Conservation (phyloP, 2,888 invertebrate species). For the Cataglyphis albicans region DNA sequence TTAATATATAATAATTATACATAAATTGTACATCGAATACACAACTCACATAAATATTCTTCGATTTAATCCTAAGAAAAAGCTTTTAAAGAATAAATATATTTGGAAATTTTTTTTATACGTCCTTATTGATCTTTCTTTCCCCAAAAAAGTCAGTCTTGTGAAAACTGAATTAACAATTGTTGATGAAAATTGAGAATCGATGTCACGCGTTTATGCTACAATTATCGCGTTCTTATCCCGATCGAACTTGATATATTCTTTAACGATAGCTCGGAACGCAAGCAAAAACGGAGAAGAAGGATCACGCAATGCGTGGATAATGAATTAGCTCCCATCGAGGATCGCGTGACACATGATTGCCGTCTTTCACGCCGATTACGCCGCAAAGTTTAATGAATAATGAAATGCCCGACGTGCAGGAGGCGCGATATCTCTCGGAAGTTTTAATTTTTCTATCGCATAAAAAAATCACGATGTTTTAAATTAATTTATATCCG, state of each 20-base stretch:
- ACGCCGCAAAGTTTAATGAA: slow-evolving; percentile 2
- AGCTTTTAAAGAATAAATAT: not conserved
- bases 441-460: not conserved
- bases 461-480: not conserved
- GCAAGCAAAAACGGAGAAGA: not conserved
- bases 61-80: not conserved
- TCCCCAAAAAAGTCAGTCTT: not conserved
- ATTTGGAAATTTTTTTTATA: not conserved
- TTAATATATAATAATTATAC: not conserved
- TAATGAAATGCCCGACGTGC: slow-evolving; percentile 16
- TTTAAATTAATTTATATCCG: not conserved
- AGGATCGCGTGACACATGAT: slow-evolving; percentile 15
- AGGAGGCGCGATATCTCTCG: slow-evolving; percentile 11
- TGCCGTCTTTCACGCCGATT: slow-evolving; percentile 2
- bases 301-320: slow-evolving; percentile 17
- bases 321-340: slow-evolving; percentile 31
- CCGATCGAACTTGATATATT: not conserved
- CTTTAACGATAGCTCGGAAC: not conserved
- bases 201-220: not conserved
- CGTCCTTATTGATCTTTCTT: not conserved
- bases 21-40: not conserved
- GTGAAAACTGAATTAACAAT: not conserved
- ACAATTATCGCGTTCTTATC: not conserved
- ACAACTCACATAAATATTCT: not conserved
- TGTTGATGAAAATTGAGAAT: not conserved